Base-by-base conservation (phyloP, 2,797 vertebrate species). In the Anolis apletophallus region DNA sequence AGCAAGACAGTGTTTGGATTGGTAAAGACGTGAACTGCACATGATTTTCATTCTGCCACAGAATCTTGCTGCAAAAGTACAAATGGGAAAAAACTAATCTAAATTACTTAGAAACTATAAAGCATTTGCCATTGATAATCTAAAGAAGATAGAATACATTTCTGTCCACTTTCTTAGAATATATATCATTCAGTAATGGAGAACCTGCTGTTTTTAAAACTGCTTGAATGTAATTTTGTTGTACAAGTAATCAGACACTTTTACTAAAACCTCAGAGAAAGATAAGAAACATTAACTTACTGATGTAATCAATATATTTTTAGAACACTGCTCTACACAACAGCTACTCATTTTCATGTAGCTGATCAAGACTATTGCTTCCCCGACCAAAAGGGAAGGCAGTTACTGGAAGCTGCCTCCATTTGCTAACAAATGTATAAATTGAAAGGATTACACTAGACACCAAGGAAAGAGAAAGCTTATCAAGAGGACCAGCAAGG, bases 331-430 rank as follows among this genome's bases (percentile, higher is more conserved):
- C 46, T n/a, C n/a, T 16, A 59, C 26, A 61, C 32, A 72, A 72
- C 17, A 54, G 68, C 81, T 81, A 54, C 50, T 57, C 55, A 83
- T 83, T 83, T 83, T 83, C 32, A 40, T 83, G 81, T 57, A 57
- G 23, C 68, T 74, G 4, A 74, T 61, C 57, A 74, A 74, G 40
- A 36, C 54, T 61, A 34, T 55, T 72, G 50, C 52, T 82, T 61
- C 29, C n/a, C 29, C 19, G 26, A 34, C 61, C 68, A 74, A 74
- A 73, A 73, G 26, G 57, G 23, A 73, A 73, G 61, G 36, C 2
- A 59, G 55, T 83, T 73, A 40, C 36, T 59, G 26, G 34, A 83
- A 34, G 34, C 34, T 59, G 32, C 5, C 80, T 81, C 10, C 13
- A 36, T 34, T 2, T 36, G 50, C 23, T 36, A 23, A 36, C 80